A percentile compares a stretch with the other conserved stretches of the same genome.
These are phyloP conservation scores for Cordilura impudica DNA, from an alignment of 2,888 invertebrate species.

Conservation along the genomic window DNA sequence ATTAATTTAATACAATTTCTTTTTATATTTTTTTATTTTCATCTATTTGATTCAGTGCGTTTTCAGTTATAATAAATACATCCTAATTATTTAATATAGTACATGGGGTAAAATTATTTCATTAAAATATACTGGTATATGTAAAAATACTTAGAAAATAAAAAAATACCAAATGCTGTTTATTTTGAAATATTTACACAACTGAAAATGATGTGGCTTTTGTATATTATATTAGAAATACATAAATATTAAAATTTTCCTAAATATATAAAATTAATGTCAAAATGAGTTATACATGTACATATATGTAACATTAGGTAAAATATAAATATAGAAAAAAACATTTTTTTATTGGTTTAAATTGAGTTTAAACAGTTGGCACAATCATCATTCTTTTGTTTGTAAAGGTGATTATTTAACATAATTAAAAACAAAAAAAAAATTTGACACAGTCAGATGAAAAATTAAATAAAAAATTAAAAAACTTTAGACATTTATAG, in stretches of 20 bases:
- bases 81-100: constrained; percentile 68
- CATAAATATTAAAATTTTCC: constrained; percentile 25
- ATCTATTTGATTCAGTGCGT: constrained; percentile 78
- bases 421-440: neutral
- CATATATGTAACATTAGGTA: neutral
- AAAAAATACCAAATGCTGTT: neutral
- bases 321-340: constrained; percentile 18
- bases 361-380: constrained; percentile 70
- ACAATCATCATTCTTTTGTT: constrained; percentile 60
- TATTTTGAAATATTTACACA: constrained; percentile 54
- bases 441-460: too few relatives aligned
- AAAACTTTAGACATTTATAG: too few relatives aligned
- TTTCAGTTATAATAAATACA: constrained; percentile 69
- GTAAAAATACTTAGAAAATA: constrained; percentile 1
- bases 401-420: too few relatives aligned
- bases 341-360: constrained; percentile 63
- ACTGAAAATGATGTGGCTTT: constrained; percentile 19
- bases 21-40: constrained; percentile 59
- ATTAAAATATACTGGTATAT: neutral
- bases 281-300: constrained; percentile 65
- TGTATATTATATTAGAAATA: neutral
- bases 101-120: constrained; percentile 66
- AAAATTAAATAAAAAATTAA: too few relatives aligned
- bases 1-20: constrained; percentile 60
- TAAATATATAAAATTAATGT: constrained; percentile 63